Evolutionary conservation across 2,113 vertebrate genomes (phyloP).

Genomic region (Saccopteryx bilineata): DNA sequence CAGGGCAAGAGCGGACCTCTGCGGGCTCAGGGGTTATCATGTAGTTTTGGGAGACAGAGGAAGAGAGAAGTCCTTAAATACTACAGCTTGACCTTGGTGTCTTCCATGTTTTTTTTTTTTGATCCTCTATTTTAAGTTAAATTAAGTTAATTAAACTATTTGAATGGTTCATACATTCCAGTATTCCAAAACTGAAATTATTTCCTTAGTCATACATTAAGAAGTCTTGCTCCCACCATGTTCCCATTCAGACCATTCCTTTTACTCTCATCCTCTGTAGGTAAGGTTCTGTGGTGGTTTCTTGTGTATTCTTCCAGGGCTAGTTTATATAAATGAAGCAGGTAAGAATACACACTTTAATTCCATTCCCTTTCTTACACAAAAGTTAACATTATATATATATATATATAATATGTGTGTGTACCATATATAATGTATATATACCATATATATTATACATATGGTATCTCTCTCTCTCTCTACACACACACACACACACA

Average conservation of each 20-base stretch:
- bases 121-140: neutral
- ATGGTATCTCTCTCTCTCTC: too few relatives aligned
- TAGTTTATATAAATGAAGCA: neutral
- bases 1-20: accelerated
- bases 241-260: neutral
- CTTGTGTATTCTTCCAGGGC: neutral
- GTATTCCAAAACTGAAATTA: neutral
- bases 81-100: neutral
- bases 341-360: neutral
- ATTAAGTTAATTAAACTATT: neutral
- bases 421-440: too few relatives aligned
- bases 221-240: neutral
- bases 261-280: neutral
- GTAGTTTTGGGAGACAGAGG: neutral
- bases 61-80: neutral
- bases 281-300: neutral
- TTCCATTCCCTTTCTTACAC: neutral
- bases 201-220: neutral
- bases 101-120: neutral
- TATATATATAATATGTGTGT: too few relatives aligned
- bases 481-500: too few relatives aligned
- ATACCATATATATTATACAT: too few relatives aligned
- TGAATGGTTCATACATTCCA: neutral
- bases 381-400: neutral
- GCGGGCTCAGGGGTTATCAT: neutral